Conservation (phyloP, 1,140 invertebrate genomes). For the Pseudomyrmex cubaensis region DNA sequence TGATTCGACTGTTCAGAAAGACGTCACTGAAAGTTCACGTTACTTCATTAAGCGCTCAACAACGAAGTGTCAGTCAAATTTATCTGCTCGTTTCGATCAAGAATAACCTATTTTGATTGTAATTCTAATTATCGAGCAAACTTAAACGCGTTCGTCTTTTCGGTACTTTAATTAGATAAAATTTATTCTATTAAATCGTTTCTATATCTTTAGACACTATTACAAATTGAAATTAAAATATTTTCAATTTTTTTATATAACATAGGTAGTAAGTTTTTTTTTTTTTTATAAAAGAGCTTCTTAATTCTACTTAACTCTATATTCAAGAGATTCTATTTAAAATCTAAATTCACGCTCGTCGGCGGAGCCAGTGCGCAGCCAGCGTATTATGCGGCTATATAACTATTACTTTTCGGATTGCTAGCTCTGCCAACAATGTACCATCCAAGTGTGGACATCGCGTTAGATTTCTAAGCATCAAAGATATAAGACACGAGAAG, state of each 20-base stretch:
- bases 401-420: conserved; percentile 17
- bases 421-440: conserved; percentile 43
- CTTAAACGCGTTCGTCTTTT: conserved; percentile 13
- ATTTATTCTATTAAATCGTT: conserved; percentile 33
- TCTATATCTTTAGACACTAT: neutral
- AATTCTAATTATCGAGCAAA: conserved; percentile 52
- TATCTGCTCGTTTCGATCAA: conserved; percentile 50
- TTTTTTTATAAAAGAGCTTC: neutral
- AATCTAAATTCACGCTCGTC: neutral
- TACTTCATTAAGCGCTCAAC: conserved; percentile 36
- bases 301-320: conserved; percentile 13
- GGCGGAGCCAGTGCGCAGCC: conserved; percentile 4
- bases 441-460: conserved; percentile 41
- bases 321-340: conserved; percentile 40
- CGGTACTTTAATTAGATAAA: conserved; percentile 22
- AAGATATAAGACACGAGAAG: conserved; percentile 37
- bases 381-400: neutral
- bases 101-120: conserved; percentile 54
- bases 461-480: conserved; percentile 52
- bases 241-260: neutral
- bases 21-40: conserved; percentile 39
- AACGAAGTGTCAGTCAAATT: conserved; percentile 51
- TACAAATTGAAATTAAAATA: neutral
- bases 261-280: too few relatives aligned
- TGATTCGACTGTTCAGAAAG: conserved; percentile 33